phyloP scores from a whole-genome alignment of 2,888 invertebrate genomes.

The Hemaris fuciformis region DNA sequence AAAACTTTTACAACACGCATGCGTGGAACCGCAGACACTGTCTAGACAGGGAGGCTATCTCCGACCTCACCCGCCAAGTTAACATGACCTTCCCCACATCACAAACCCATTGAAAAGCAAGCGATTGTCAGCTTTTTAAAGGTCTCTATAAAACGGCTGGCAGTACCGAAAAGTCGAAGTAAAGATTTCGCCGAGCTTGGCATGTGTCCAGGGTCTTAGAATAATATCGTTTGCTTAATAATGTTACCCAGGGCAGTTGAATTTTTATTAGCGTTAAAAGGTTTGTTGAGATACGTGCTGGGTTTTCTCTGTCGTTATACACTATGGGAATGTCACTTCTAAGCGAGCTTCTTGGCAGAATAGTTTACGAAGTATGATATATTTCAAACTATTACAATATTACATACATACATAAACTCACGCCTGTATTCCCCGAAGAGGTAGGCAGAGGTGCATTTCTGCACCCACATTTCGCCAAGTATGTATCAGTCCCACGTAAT shows the following conservation, averaged over 20 bases:
- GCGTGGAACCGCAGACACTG: constrained; percentile 55
- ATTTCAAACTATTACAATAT: background rate
- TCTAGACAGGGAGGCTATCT: constrained; percentile 64
- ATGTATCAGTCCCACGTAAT: too few relatives aligned
- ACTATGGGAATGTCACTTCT: background rate
- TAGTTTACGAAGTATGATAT: background rate
- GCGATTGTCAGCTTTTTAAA: background rate
- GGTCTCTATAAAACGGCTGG: constrained; percentile 30
- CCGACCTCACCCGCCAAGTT: constrained; percentile 27
- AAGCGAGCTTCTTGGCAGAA: background rate
- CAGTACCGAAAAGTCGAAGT: constrained; percentile 30
- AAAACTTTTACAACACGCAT: constrained; percentile 37
- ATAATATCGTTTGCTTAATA: constrained; percentile 23
- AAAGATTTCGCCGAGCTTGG: constrained; percentile 53
- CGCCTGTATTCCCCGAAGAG: too few relatives aligned
- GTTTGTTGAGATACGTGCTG: background rate
- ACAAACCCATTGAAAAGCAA: constrained; percentile 19
- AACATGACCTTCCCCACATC: constrained; percentile 30
- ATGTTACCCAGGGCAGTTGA: background rate
- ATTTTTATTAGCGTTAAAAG: background rate
- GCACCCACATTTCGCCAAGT: too few relatives aligned
- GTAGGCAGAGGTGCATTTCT: too few relatives aligned
- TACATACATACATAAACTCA: too few relatives aligned
- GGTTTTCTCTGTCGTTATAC: background rate
- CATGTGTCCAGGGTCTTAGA: constrained; percentile 43